Conservation (phyloP, 2,113 vertebrate genomes). For the Sminthopsis crassicaudata region DNA sequence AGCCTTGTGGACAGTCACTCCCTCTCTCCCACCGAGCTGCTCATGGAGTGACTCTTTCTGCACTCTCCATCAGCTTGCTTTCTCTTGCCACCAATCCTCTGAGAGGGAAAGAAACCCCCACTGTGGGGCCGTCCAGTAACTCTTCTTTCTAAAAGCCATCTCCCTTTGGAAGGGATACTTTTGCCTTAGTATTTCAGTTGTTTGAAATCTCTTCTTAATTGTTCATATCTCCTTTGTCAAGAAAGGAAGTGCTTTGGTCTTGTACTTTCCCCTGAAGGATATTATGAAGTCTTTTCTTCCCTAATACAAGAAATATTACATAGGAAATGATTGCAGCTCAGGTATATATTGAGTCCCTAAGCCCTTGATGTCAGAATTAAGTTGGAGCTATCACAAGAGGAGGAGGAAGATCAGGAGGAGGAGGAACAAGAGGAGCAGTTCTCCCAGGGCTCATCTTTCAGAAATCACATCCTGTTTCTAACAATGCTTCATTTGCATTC, state of each 20-base stretch:
- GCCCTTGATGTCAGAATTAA: background rate
- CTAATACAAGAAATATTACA: background rate
- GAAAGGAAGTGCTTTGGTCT: slow-evolving; percentile 45
- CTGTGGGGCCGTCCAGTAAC: slow-evolving; percentile 2
- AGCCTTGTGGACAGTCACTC: slow-evolving; percentile 25
- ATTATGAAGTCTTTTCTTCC: background rate
- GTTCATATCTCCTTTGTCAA: background rate
- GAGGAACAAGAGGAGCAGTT: background rate
- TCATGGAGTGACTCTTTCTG: slow-evolving; percentile 31
- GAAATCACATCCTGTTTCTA: background rate
- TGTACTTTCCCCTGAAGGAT: slow-evolving; percentile 5
- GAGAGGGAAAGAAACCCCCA: background rate
- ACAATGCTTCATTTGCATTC: background rate
- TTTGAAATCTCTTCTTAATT: slow-evolving; percentile 18
- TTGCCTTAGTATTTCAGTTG: slow-evolving; percentile 43
- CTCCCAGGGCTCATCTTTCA: background rate
- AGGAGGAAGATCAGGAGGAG: background rate
- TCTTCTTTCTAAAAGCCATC: slow-evolving; percentile 16
- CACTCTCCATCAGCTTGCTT: background rate
- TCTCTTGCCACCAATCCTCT: slow-evolving; percentile 31
- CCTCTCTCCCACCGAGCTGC: slow-evolving; percentile 28
- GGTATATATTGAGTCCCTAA: background rate
- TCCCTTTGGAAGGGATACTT: slow-evolving; percentile 25
- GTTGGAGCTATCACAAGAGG: background rate
- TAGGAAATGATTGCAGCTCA: background rate